Evolutionary conservation across 2,888 invertebrate species (phyloP).

Genomic region (Mythimna loreyi): DNA sequence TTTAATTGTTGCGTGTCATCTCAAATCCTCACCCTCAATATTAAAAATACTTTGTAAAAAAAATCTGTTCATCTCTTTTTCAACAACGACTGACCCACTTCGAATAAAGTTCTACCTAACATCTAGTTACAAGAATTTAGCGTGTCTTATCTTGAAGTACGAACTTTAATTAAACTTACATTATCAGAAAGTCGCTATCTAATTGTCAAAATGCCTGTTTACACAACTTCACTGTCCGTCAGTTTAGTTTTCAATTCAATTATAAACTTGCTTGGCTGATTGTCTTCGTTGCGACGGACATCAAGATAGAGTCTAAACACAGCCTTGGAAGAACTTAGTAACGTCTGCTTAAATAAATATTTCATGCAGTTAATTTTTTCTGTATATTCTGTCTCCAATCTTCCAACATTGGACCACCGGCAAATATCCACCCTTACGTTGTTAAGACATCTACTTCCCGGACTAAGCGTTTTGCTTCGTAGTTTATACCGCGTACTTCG

Average conservation of each 20-base stretch:
- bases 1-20: too few species aligned
- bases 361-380: too few species aligned
- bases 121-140: slow-evolving; percentile 33
- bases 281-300: slow-evolving; percentile 21
- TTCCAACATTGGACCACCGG: too few species aligned
- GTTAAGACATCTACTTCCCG: too few species aligned
- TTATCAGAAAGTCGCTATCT: slow-evolving; percentile 46
- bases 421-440: too few species aligned
- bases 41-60: slow-evolving; percentile 1
- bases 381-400: too few species aligned
- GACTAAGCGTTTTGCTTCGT: too few species aligned
- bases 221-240: slow-evolving; percentile 36
- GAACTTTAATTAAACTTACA: slow-evolving; percentile 51
- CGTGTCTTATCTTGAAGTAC: slow-evolving; percentile 25
- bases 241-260: slow-evolving; percentile 52
- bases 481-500: too few species aligned
- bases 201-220: slow-evolving; percentile 56
- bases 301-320: slow-evolving; percentile 16
- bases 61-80: neutral
- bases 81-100: slow-evolving; percentile 1
- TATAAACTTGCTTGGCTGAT: slow-evolving; percentile 49
- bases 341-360: neutral
- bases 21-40: too few species aligned
- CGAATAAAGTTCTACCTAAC: slow-evolving; percentile 22
- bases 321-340: neutral